A percentile compares a stretch with the other conserved stretches of the same genome.
These are phyloP conservation scores for Terrapene triunguis DNA, from an alignment of 2,113 vertebrate genomes.

Conservation along the genomic window DNA sequence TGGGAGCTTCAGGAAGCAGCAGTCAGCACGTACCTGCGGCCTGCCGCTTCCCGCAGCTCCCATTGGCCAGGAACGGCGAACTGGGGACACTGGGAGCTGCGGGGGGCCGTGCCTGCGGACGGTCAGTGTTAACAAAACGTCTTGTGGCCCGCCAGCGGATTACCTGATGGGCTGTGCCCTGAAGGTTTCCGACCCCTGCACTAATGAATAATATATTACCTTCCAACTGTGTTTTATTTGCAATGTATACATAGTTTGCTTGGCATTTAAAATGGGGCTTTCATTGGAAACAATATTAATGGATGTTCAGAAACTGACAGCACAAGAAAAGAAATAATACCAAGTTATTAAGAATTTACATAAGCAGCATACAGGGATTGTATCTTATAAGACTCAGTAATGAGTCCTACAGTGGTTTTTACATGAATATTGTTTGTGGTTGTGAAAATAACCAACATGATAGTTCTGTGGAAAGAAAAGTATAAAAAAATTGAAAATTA, in stretches of 20 bases:
- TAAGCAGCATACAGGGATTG: neutral
- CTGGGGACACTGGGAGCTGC: too few relatives aligned
- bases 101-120: too few relatives aligned
- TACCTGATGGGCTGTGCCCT: too few relatives aligned
- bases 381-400: neutral
- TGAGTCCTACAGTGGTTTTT: neutral
- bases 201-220: neutral
- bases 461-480: neutral
- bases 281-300: neutral
- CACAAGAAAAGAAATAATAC: neutral
- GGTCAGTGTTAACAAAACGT: too few relatives aligned
- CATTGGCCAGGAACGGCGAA: too few relatives aligned
- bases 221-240: neutral
- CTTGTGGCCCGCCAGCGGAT: too few relatives aligned
- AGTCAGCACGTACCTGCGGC: too few relatives aligned
- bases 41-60: too few relatives aligned
- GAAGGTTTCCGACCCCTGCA: neutral
- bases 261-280: neutral
- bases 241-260: neutral
- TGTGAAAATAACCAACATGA: neutral
- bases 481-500: neutral
- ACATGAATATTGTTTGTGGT: neutral
- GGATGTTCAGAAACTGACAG: neutral
- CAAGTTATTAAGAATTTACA: neutral
- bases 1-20: too few relatives aligned